Evolutionary conservation across 2,888 invertebrate species (phyloP).

Genomic region (Aradus depressus): DNA sequence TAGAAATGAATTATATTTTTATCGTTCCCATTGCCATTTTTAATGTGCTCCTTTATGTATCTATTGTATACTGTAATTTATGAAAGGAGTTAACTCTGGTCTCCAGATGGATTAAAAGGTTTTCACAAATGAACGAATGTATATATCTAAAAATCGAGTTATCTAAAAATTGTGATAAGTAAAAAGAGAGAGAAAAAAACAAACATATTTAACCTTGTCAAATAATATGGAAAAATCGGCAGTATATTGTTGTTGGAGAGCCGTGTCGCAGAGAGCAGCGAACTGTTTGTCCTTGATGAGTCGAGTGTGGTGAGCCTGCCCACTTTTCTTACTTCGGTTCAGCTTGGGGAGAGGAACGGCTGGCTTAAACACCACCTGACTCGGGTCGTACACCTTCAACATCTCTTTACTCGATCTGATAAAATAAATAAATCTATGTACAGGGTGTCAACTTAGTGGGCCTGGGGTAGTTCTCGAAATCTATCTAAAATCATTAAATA

Average conservation of each 20-base stretch:
- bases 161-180: neutral
- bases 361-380: slow-evolving; percentile 62
- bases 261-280: slow-evolving; percentile 13
- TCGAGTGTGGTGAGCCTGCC: slow-evolving; percentile 35
- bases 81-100: too few relatives aligned
- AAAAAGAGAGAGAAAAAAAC: neutral
- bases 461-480: too few relatives aligned
- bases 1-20: too few relatives aligned
- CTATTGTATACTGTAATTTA: too few relatives aligned
- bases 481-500: neutral
- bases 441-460: too few relatives aligned
- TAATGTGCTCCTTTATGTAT: too few relatives aligned
- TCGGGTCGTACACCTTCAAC: slow-evolving; percentile 50
- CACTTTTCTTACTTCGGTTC: slow-evolving; percentile 35
- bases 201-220: neutral
- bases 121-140: too few relatives aligned
- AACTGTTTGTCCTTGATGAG: slow-evolving; percentile 9
- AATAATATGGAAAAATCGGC: slow-evolving; percentile 6
- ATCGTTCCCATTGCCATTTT: too few relatives aligned
- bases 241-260: neutral
- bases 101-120: too few relatives aligned
- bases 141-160: too few relatives aligned
- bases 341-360: slow-evolving; percentile 45
- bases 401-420: slow-evolving; percentile 17
- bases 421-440: neutral